These are phyloP conservation scores for Rhinopomastus cyanomelas DNA, from an alignment of 2,113 vertebrate species.

Conservation along the genomic window DNA sequence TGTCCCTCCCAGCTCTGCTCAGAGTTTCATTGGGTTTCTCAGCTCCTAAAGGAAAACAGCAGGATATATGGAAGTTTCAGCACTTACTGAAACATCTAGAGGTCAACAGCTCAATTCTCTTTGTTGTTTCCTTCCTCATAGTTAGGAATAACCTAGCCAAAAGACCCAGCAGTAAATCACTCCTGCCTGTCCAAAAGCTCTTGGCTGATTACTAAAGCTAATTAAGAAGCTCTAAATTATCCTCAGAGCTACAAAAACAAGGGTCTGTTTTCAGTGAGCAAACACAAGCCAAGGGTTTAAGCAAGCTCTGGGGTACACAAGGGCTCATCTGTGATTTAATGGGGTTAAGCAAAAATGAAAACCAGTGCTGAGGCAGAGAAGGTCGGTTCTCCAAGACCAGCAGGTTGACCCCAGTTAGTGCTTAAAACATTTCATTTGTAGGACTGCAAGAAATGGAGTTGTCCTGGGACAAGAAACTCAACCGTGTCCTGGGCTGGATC, in stretches of 20 bases:
- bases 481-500: too few relatives aligned
- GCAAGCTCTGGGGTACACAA: neutral
- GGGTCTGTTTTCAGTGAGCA: neutral
- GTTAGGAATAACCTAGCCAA: neutral
- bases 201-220: neutral
- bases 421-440: neutral
- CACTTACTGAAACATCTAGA: rapidly evolving
- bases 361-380: neutral
- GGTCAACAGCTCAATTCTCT: neutral
- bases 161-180: neutral
- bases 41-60: neutral
- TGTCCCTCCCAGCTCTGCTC: neutral
- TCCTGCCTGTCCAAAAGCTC: neutral
- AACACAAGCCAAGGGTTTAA: rapidly evolving
- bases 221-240: neutral
- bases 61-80: neutral
- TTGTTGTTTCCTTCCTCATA: neutral
- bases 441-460: neutral
- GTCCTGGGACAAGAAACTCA: too few relatives aligned
- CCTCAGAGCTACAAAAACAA: neutral
- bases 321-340: rapidly evolving
- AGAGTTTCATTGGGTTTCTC: neutral
- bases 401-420: rapidly evolving
- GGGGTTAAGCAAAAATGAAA: neutral
- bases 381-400: neutral